Base-by-base conservation (phyloP, 2,888 invertebrate genomes). In the Microdon myrmicae region DNA sequence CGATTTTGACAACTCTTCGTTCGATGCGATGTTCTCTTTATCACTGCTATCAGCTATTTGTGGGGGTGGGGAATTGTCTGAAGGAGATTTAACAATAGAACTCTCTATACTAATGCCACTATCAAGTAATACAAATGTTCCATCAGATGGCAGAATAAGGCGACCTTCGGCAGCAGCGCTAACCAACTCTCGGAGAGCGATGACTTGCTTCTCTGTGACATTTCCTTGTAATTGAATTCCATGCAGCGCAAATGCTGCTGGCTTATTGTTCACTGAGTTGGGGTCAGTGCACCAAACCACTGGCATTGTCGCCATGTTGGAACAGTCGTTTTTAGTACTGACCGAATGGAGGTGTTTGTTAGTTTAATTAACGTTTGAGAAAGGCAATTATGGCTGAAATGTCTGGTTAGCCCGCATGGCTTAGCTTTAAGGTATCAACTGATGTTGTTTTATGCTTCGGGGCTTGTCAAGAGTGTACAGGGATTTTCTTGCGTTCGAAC, bases 241-340 rank as follows among this genome's bases (percentile, higher is more conserved):
- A 49, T 81, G 80, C 23, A 80, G 69, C 26, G 81, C 78, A 67
- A 80, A 80, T 35, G 80, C 80, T 19, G 77, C 76, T 12, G 80
- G 81, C 56, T 79, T 79, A 54, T 78, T 78, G 69, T 76, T 79
- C 34, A 76, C 77, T 72, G 81, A 80, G 68, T 81, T 80, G 23
- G 80, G 79, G 72, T 80, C 79, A 64, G 79, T 76, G 67, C 80
- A 80, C 80, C 80, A 80, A 39, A 80, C 81, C 39, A 80, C 81
- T 23, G 80, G 80, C 75, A 79, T 80, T 67, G 79, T 73, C 64
- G 81, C 72, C 80, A 79, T 79, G 56, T 74, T 69, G 31, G 29
- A 47, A 53, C 14, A 41, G 35, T 5, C 45, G 38, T 56, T 49
- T 47, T 38, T 19, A 25, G 7, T 6, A 12, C 12, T 8, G 12